Evolutionary conservation across 2,113 vertebrate genomes (phyloP).

Genomic region (Apus apus): DNA sequence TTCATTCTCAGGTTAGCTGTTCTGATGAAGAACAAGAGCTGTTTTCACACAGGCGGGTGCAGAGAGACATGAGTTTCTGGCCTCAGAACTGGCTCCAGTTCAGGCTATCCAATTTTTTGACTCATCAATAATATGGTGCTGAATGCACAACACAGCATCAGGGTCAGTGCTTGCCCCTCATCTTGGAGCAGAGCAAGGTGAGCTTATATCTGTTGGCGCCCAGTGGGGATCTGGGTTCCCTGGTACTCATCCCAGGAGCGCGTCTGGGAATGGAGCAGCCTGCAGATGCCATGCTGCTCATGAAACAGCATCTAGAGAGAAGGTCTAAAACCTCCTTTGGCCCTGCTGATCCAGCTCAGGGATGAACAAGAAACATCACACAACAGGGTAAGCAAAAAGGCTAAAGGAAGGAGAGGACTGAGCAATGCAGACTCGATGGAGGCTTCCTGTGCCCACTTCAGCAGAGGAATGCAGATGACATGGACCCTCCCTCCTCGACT

Average conservation of each 20-base stretch:
- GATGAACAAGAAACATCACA: not conserved
- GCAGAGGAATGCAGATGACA: constrained; percentile 21
- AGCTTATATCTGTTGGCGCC: not conserved
- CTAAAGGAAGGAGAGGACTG: not conserved
- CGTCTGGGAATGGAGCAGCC: rapidly evolving
- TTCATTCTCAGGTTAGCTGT: not conserved
- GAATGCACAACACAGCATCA: not conserved
- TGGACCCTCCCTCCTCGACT: constrained; percentile 26
- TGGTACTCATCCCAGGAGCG: not conserved
- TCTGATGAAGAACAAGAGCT: not conserved
- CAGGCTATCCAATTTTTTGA: not conserved
- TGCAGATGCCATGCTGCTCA: not conserved
- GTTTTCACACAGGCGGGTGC: not conserved
- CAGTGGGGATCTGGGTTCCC: not conserved
- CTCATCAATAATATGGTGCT: rapidly evolving
- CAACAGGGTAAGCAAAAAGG: rapidly evolving
- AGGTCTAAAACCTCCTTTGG: not conserved
- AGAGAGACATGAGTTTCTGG: not conserved
- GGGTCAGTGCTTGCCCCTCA: not conserved
- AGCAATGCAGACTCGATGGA: not conserved
- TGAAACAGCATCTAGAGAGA: not conserved
- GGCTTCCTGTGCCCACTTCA: not conserved
- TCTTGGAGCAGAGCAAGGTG: not conserved
- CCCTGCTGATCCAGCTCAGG: not conserved
- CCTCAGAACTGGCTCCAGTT: not conserved